Conservation (phyloP, 1,140 invertebrate genomes). For the Drosophila melanica region DNA sequence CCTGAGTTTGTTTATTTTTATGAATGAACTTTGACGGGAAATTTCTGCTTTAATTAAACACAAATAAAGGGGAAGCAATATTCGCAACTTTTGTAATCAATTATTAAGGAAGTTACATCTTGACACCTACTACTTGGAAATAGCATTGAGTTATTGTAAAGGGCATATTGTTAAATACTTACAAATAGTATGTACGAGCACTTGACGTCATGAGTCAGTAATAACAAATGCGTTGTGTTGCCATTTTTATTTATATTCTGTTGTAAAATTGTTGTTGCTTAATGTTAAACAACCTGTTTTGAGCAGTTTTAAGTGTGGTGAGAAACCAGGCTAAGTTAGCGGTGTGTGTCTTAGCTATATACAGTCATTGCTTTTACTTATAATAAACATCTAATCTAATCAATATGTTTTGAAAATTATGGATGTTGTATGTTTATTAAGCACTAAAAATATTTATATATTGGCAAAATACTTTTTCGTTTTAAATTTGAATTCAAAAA, state of each 20-base stretch:
- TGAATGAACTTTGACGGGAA: constrained; percentile 15
- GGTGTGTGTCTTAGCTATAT: constrained; percentile 10
- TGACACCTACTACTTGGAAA: not conserved
- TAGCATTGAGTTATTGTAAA: constrained; percentile 5
- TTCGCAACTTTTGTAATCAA: not conserved
- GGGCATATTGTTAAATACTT: not conserved
- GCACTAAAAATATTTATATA: not conserved
- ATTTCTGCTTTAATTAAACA: not conserved
- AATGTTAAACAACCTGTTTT: constrained; percentile 39
- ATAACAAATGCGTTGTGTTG: constrained; percentile 1
- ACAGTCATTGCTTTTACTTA: not conserved
- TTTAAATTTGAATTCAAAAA: not conserved
- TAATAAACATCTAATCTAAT: not conserved
- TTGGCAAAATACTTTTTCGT: not conserved
- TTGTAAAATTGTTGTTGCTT: constrained; percentile 17
- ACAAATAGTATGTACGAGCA: constrained; percentile 8
- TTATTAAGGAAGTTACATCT: constrained; percentile 6
- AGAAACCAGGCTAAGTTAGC: not conserved
- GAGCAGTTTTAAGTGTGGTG: constrained; percentile 7
- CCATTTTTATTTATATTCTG: constrained; percentile 13
- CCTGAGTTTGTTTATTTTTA: constrained; percentile 15
- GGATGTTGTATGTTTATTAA: not conserved
- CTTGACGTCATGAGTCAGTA: constrained; percentile 40
- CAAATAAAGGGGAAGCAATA: too few relatives aligned
- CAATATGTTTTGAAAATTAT: not conserved